These are phyloP conservation scores for Pelobates fuscus DNA, from an alignment of 2,113 vertebrate genomes.

Conservation along the genomic window DNA sequence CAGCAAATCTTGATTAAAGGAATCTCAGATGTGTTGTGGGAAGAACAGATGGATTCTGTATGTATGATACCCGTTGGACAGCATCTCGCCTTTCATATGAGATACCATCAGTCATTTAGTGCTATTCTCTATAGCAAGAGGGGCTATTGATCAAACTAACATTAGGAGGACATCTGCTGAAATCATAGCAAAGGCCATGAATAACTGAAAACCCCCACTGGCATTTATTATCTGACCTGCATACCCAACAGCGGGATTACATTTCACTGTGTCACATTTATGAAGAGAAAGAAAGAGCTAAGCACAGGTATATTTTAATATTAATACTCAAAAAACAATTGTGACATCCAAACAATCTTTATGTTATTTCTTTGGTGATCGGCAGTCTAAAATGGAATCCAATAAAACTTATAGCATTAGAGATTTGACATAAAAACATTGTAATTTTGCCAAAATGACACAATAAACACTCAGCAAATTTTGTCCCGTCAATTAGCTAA, in stretches of 20 bases:
- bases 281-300: too few species aligned
- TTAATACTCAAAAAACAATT: too few species aligned
- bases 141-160: constrained; percentile 40
- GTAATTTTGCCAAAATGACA: too few species aligned
- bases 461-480: too few species aligned
- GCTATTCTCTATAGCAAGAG: constrained; percentile 2
- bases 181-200: constrained; percentile 1
- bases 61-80: not conserved
- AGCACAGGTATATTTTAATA: too few species aligned
- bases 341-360: too few species aligned
- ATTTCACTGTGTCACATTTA: too few species aligned
- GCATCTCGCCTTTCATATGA: constrained; percentile 19
- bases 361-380: too few species aligned
- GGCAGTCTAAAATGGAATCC: too few species aligned
- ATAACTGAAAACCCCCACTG: constrained; percentile 29
- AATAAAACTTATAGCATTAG: too few species aligned
- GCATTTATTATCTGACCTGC: not conserved
- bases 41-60: constrained; percentile 31
- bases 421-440: too few species aligned
- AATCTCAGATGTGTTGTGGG: constrained; percentile 12
- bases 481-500: too few species aligned
- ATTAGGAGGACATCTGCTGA: constrained; percentile 34
- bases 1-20: constrained; percentile 37
- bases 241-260: not conserved
- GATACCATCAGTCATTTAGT: constrained; percentile 20